Percentiles rank a stretch among this genome's conserved stretches.
Evolutionary conservation across 1,140 invertebrate species (phyloP).

Genomic region (Drosophila teissieri): DNA sequence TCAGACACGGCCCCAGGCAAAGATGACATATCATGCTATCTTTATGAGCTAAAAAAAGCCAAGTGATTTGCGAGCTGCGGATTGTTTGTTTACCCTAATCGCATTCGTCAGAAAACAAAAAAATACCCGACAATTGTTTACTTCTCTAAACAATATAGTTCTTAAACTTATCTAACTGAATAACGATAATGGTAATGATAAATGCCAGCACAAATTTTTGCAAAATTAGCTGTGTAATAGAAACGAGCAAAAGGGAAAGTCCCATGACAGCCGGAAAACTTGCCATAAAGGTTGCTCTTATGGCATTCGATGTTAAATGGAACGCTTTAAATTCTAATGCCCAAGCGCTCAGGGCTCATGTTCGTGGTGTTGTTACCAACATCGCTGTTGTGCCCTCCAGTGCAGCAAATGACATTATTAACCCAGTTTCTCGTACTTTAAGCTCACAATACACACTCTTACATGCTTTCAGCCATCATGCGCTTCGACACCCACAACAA

Average conservation of each 20-base stretch:
- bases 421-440: constrained; percentile 71
- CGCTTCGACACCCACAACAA: constrained; percentile 72
- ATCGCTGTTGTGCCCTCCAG: constrained; percentile 46
- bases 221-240: constrained; percentile 14
- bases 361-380: constrained; percentile 31
- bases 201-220: constrained; percentile 13
- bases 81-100: constrained; percentile 10
- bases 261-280: constrained; percentile 12
- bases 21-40: neutral
- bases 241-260: constrained; percentile 18
- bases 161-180: too few species aligned
- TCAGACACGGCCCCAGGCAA: neutral
- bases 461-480: constrained; percentile 43
- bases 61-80: neutral
- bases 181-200: too few species aligned
- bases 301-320: constrained; percentile 33
- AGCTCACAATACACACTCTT: constrained; percentile 41
- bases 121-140: too few species aligned
- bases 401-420: constrained; percentile 82
- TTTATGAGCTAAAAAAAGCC: neutral
- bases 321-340: constrained; percentile 56
- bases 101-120: too few species aligned
- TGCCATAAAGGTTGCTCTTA: constrained; percentile 55
- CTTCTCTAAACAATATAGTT: too few species aligned
- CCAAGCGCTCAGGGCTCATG: constrained; percentile 30